Evolutionary conservation across 2,888 invertebrate species (phyloP).

Genomic region (Resseliella maxima): DNA sequence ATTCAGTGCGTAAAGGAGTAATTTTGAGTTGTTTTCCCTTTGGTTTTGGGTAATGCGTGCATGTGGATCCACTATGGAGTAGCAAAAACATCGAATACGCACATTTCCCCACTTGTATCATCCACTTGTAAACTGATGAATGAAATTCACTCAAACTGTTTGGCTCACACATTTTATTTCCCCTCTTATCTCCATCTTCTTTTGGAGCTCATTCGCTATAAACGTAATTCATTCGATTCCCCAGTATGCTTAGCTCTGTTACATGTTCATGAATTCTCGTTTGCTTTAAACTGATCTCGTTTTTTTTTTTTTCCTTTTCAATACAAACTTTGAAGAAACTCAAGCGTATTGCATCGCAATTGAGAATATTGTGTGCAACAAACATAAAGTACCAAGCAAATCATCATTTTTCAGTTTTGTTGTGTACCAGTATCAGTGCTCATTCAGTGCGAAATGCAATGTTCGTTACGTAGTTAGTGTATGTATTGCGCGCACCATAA

Average conservation of each 20-base stretch:
- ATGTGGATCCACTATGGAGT: background rate
- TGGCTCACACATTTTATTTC: background rate
- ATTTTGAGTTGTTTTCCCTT: background rate
- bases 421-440: background rate
- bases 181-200: too few species aligned
- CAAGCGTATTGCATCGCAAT: background rate
- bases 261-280: conserved; percentile 43
- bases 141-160: background rate
- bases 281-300: background rate
- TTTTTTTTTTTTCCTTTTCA: too few species aligned
- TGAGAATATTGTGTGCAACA: conserved; percentile 37
- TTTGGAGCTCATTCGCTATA: background rate
- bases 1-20: background rate
- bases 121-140: background rate
- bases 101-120: background rate
- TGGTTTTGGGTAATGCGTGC: background rate
- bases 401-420: conserved; percentile 5
- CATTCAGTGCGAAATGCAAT: conserved; percentile 34
- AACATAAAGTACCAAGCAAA: conserved; percentile 35
- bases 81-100: conserved; percentile 16
- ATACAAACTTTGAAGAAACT: background rate
- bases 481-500: conserved; percentile 27
- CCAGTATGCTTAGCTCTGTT: too few species aligned
- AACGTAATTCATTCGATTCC: too few species aligned
- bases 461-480: conserved; percentile 22